These are phyloP conservation scores for Busseola fusca DNA, from an alignment of 2,888 invertebrate species.

Conservation along the genomic window DNA sequence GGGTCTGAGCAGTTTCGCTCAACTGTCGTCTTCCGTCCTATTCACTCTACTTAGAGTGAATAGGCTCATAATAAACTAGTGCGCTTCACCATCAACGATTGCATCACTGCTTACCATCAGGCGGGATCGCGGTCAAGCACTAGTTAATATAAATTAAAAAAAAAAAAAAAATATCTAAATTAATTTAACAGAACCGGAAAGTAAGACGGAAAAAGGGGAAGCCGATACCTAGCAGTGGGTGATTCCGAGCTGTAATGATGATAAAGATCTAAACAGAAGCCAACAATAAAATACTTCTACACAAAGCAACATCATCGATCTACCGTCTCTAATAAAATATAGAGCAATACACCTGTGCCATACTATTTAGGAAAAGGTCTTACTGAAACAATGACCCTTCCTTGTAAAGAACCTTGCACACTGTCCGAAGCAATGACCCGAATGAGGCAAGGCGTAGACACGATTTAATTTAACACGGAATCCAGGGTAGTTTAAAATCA, in stretches of 20 bases:
- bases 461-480: constrained; percentile 35
- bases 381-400: constrained; percentile 44
- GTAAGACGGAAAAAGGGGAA: background rate
- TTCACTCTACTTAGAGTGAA: too few relatives aligned
- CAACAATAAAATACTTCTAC: constrained; percentile 3
- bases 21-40: too few relatives aligned
- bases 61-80: too few relatives aligned
- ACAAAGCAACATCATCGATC: constrained; percentile 33
- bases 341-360: constrained; percentile 55
- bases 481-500: constrained; percentile 34
- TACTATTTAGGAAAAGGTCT: constrained; percentile 47
- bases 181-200: background rate
- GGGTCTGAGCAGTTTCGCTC: too few relatives aligned
- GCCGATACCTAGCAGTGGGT: background rate
- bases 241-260: background rate
- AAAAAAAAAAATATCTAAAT: too few relatives aligned
- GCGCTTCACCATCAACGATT: too few relatives aligned
- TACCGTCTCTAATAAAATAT: constrained; percentile 45
- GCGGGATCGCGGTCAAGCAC: too few relatives aligned
- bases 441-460: background rate
- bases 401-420: constrained; percentile 22
- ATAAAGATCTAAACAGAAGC: background rate
- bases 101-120: too few relatives aligned
- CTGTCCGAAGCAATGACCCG: background rate
- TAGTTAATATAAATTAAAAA: too few relatives aligned